Conservation (phyloP, 2,797 vertebrate species). For the Cyclura pinguis region DNA sequence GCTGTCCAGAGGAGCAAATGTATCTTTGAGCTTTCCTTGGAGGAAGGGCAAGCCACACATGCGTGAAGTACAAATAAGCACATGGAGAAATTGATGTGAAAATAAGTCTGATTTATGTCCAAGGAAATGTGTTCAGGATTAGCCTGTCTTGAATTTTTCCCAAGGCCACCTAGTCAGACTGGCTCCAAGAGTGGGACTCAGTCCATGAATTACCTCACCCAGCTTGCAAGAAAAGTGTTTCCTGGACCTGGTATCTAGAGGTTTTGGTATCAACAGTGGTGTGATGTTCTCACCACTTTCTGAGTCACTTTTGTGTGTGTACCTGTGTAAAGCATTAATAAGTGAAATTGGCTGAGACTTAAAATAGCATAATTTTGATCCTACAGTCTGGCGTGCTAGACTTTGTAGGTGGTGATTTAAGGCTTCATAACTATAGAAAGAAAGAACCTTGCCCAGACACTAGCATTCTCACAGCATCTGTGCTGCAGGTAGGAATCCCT, state of each 20-base stretch:
- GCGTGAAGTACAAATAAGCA: not conserved
- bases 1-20: not conserved
- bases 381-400: slow-evolving; percentile 59
- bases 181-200: not conserved
- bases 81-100: not conserved
- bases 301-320: not conserved
- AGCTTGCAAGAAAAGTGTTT: not conserved
- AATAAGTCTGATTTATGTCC: not conserved
- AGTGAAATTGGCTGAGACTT: slow-evolving; percentile 57
- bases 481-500: slow-evolving; percentile 18
- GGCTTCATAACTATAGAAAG: slow-evolving; percentile 21
- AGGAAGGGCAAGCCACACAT: not conserved
- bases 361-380: slow-evolving; percentile 60
- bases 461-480: slow-evolving; percentile 25
- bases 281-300: not conserved
- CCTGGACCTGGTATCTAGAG: not conserved
- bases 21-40: not conserved
- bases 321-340: slow-evolving; percentile 56
- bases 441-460: slow-evolving; percentile 10
- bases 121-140: slow-evolving; percentile 2
- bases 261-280: not conserved
- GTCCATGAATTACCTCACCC: not conserved
- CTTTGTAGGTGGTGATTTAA: slow-evolving; percentile 29
- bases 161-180: slow-evolving; percentile 5
- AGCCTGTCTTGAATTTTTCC: not conserved